Conservation (phyloP, 2,797 vertebrate species). For the Channallabes apus region DNA sequence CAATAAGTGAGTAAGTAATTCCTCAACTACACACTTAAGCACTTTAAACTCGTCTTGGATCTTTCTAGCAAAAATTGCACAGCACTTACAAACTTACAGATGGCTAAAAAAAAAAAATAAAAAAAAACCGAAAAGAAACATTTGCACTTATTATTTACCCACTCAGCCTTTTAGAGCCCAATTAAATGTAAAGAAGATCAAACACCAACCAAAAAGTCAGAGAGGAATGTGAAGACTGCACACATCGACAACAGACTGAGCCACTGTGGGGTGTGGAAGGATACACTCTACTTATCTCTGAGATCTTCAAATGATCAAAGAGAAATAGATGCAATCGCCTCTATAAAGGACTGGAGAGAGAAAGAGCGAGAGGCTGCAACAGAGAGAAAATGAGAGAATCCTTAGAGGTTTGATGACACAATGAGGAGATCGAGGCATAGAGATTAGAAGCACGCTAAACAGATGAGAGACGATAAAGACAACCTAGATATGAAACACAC, state of each 20-base stretch:
- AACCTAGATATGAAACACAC: slow-evolving; percentile 31
- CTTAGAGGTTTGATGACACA: slow-evolving; percentile 44
- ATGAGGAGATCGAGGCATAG: slow-evolving; percentile 44
- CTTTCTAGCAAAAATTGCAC: background rate
- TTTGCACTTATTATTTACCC: background rate
- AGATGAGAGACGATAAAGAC: slow-evolving; percentile 43
- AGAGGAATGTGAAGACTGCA: background rate
- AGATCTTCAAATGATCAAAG: slow-evolving; percentile 53
- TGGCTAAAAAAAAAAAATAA: background rate
- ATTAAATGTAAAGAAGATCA: slow-evolving; percentile 16
- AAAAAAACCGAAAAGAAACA: background rate
- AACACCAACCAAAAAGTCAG: slow-evolving; percentile 7
- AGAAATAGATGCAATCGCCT: slow-evolving; percentile 48
- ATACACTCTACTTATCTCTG: slow-evolving; percentile 43
- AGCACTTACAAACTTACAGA: background rate
- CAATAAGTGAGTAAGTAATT: background rate
- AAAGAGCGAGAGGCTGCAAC: background rate
- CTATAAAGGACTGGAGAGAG: slow-evolving; percentile 16
- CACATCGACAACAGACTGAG: slow-evolving; percentile 33
- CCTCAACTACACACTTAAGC: background rate
- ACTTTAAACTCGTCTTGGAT: background rate
- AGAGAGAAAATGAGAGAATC: slow-evolving; percentile 11
- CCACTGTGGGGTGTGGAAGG: slow-evolving; percentile 18
- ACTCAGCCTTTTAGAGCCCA: background rate
- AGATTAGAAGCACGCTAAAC: slow-evolving; percentile 49